Evolutionary conservation across 1,140 invertebrate species (phyloP), one percentile per base, ranked within the genome.

Genomic region (Telenomus remus): DNA sequence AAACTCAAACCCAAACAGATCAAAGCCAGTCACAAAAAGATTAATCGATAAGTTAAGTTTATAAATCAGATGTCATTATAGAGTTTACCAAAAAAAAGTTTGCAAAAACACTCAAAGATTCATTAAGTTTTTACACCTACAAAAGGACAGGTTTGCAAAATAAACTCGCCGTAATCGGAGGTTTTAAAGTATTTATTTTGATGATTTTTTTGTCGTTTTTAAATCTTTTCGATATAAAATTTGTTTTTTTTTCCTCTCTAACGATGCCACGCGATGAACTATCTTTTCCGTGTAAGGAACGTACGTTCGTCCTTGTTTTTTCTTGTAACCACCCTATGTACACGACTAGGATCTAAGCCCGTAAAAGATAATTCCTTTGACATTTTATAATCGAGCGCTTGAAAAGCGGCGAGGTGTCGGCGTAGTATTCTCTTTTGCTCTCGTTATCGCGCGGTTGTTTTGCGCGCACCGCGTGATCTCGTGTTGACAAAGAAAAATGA

Each of bases 151-250:
- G 46, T 19, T 48, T 10, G 2, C 8, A 48, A 48, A 19, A 19
- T 16, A 33, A 12, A 59, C 4, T 27, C n/a, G 27, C 1, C 27
- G 4, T 15, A 1, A 15, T 78, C 61, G 76, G 70, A 81, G 79
- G 68, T 81, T 86, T 87, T 85, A 86, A 86, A 82, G 82, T 82
- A 86, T 87, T 88, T 88, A 88, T 88, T 86, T 86, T 86, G 85
- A 87, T 86, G 84, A 84, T 84, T 82, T 80, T 84, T 84, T 75
- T 65, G 73, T 71, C 64, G 48, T 69, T 75, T 68, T 86, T 84
- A 84, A 85, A 86, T 85, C 81, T 87, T 84, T 87, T 86, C 76
- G 81, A 87, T 88, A 87, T 87, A 88, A 88, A 88, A 88, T 86
- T 87, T n/a, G n/a, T n/a, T n/a, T n/a, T n/a, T n/a, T 44, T 44